These are phyloP conservation scores for Nymphalis urticae DNA, from an alignment of 2,888 invertebrate species.

Conservation along the genomic window DNA sequence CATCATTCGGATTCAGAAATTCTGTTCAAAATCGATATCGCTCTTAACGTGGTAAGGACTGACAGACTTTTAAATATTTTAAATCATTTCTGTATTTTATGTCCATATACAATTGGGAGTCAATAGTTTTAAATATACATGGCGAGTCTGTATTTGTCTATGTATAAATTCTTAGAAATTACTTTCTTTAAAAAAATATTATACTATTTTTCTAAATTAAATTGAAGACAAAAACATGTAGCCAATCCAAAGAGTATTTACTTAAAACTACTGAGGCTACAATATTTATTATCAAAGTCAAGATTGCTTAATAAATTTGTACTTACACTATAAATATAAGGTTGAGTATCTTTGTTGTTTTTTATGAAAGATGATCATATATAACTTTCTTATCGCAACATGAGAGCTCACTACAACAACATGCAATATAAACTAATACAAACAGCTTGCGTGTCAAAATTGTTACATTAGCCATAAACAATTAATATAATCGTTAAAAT, in stretches of 20 bases:
- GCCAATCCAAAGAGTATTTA: too few species aligned
- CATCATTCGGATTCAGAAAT: slow-evolving; percentile 15
- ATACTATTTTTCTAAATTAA: too few species aligned
- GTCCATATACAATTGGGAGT: too few species aligned
- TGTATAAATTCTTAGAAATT: too few species aligned
- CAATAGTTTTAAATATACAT: too few species aligned
- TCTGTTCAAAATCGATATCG: slow-evolving; percentile 15
- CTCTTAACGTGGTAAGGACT: slow-evolving; percentile 9
- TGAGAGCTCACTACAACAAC: slow-evolving; percentile 21
- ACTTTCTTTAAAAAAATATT: too few species aligned
- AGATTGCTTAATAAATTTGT: neutral
- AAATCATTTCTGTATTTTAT: too few species aligned
- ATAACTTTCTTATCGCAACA: slow-evolving; percentile 37
- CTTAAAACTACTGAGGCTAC: neutral
- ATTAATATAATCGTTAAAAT: neutral
- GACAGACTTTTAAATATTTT: neutral
- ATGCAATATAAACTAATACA: slow-evolving; percentile 35
- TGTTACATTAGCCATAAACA: slow-evolving; percentile 37
- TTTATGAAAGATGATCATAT: slow-evolving; percentile 5
- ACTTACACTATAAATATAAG: slow-evolving; percentile 1
- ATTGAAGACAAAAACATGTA: too few species aligned
- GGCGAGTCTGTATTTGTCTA: too few species aligned
- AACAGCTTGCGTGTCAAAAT: slow-evolving; percentile 36
- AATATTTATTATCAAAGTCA: neutral
- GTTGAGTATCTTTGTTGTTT: neutral